Evolutionary conservation across 2,113 vertebrate genomes (phyloP).

Genomic region (Piprites chloris): DNA sequence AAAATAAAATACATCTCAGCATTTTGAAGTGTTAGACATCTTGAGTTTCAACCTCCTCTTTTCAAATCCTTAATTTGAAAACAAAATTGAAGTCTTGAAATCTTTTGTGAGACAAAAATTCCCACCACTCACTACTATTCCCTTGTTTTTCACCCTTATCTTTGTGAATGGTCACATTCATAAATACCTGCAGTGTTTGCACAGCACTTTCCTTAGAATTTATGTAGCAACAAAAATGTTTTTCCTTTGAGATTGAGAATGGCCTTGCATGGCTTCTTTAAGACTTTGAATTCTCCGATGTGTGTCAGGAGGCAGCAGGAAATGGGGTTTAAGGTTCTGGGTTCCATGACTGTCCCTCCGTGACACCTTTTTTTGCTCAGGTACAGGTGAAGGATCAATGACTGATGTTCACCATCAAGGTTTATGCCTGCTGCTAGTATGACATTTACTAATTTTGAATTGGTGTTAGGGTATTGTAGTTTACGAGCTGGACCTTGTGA

Average conservation of each 20-base stretch:
- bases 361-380: background rate
- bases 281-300: background rate
- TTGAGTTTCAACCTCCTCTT: background rate
- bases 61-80: background rate
- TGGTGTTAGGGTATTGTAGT: background rate
- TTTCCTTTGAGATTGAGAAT: background rate
- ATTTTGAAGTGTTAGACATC: background rate
- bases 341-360: background rate
- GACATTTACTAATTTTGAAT: background rate
- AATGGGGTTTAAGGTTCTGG: background rate
- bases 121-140: background rate
- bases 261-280: background rate
- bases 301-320: background rate
- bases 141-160: background rate
- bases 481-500: background rate
- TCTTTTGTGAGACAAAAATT: background rate
- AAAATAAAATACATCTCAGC: background rate
- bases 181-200: background rate
- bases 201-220: fast-evolving
- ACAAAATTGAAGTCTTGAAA: background rate
- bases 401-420: background rate
- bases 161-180: background rate
- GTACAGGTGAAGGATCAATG: background rate
- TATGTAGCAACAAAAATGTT: background rate
- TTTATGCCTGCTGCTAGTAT: background rate